These are phyloP conservation scores for Ophraella communa DNA, from an alignment of 2,888 invertebrate genomes.

Conservation along the genomic window DNA sequence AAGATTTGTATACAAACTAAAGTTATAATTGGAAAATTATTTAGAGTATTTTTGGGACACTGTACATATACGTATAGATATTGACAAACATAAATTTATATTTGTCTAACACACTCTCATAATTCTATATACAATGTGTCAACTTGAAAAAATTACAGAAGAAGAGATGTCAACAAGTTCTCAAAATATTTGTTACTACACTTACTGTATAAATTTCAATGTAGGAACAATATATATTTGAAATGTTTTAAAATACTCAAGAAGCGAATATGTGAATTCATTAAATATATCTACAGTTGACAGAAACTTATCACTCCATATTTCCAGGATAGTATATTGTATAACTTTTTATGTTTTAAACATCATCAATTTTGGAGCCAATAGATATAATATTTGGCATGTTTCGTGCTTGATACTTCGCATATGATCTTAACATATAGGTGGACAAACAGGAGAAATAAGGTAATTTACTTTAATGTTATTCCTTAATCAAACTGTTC, in stretches of 20 bases:
- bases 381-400: too few species aligned
- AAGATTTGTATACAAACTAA: too few species aligned
- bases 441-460: background rate
- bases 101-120: background rate
- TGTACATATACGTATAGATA: constrained; percentile 37
- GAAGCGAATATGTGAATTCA: too few species aligned
- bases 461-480: background rate
- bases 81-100: constrained; percentile 52
- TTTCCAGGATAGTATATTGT: too few species aligned
- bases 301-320: too few species aligned
- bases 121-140: background rate
- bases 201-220: background rate
- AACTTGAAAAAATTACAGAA: background rate
- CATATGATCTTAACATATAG: too few species aligned
- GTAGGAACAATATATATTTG: background rate
- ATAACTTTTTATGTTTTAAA: too few species aligned
- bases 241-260: background rate
- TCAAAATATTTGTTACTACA: background rate
- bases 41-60: constrained; percentile 1
- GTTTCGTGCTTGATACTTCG: too few species aligned
- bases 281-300: too few species aligned
- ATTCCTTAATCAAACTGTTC: background rate
- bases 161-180: background rate
- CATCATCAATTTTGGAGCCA: too few species aligned
- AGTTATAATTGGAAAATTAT: background rate